These are phyloP conservation scores for Macrostomum lignano DNA, from an alignment of 1,140 invertebrate species.

Conservation along the genomic window DNA sequence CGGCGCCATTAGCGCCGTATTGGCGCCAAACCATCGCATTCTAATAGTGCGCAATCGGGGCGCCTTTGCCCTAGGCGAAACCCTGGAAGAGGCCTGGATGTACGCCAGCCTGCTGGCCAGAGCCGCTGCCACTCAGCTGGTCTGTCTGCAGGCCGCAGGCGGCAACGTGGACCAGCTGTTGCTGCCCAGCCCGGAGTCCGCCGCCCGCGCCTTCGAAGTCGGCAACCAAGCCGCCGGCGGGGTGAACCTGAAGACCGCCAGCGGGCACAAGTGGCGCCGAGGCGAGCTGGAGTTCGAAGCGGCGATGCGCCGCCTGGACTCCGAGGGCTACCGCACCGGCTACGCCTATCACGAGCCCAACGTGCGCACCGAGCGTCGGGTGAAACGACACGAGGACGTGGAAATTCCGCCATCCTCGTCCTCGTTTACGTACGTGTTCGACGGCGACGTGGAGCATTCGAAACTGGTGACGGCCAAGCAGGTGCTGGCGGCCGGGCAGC, in stretches of 20 bases:
- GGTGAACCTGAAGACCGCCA: conserved; percentile 4
- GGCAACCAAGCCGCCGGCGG: conserved; percentile 2
- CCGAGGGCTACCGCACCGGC: conserved; percentile 63
- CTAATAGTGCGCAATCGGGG: conserved; percentile 64
- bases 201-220: conserved; percentile 6
- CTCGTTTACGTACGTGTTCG: conserved; percentile 35
- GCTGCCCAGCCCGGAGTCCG: conserved; percentile 6
- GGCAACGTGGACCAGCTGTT: conserved; percentile 6
- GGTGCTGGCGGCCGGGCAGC: too few species aligned
- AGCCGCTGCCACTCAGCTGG: conserved; percentile 49
- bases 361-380: conserved; percentile 37
- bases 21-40: conserved; percentile 21
- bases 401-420: conserved; percentile 79
- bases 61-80: conserved; percentile 72
- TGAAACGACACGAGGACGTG: conserved; percentile 41
- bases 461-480: too few species aligned
- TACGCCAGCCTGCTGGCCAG: conserved; percentile 51
- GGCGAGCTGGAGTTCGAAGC: conserved; percentile 91
- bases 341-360: conserved; percentile 80
- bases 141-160: conserved; percentile 4
- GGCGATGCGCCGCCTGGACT: conserved; percentile 75
- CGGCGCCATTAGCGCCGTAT: background rate
- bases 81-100: conserved; percentile 79
- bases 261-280: background rate
- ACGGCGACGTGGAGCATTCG: conserved; percentile 24